Conservation (phyloP, 2,888 invertebrate species). For the Imbricaverruca yamaguchii region DNA sequence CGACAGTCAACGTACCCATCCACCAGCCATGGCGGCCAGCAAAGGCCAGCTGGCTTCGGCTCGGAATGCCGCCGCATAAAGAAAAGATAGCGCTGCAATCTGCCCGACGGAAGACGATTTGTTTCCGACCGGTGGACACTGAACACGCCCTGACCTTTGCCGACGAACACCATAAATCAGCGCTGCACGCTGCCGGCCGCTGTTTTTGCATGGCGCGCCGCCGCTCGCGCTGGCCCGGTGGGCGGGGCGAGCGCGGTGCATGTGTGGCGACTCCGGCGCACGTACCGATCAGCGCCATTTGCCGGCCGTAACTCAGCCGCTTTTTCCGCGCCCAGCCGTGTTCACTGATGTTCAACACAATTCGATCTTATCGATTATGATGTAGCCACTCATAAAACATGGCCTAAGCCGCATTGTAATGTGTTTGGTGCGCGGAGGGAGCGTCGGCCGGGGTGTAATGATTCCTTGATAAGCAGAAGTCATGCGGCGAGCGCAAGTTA, state of each 20-base stretch:
- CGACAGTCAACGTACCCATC: too few species aligned
- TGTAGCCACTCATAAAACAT: slow-evolving; percentile 18
- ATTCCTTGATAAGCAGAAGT: slow-evolving; percentile 20
- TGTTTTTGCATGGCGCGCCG: not conserved
- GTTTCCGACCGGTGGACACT: too few species aligned
- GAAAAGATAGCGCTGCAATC: too few species aligned
- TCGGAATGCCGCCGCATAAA: too few species aligned
- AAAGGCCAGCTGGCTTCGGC: too few species aligned
- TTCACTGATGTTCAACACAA: slow-evolving; percentile 2
- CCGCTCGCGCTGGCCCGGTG: not conserved
- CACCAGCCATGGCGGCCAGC: too few species aligned
- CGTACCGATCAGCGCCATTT: not conserved
- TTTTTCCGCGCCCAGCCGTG: not conserved
- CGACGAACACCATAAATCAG: not conserved
- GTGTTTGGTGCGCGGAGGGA: slow-evolving; percentile 5
- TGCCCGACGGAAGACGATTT: too few species aligned
- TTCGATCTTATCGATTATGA: slow-evolving; percentile 18
- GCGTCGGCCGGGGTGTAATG: slow-evolving; percentile 1
- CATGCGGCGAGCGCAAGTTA: not conserved
- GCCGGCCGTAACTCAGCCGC: not conserved
- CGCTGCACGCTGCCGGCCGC: not conserved
- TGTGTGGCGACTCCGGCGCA: not conserved
- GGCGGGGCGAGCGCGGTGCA: not conserved
- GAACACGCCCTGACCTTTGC: not conserved
- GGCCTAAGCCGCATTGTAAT: not conserved